Evolutionary conservation across 2,113 vertebrate genomes (phyloP).

Genomic region (Bombycilla garrulus): DNA sequence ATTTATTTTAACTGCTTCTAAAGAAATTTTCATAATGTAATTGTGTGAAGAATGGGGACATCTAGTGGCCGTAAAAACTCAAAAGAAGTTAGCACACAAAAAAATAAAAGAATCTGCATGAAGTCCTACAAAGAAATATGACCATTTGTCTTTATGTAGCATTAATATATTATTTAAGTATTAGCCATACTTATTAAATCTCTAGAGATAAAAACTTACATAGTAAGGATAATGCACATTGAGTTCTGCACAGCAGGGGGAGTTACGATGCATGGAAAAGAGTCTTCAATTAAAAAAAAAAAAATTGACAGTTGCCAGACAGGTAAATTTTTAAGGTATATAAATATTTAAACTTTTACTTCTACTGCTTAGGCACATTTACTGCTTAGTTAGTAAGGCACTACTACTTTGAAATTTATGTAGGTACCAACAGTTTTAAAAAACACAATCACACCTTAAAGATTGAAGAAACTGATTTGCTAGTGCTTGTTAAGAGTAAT

Average conservation of each 20-base stretch:
- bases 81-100: not conserved
- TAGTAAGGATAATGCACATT: not conserved
- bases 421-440: not conserved
- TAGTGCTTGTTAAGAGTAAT: not conserved
- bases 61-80: slow-evolving; percentile 30
- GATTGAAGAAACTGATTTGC: not conserved
- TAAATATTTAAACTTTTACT: not conserved
- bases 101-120: not conserved
- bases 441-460: not conserved
- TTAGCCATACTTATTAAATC: not conserved
- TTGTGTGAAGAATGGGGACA: slow-evolving; percentile 32
- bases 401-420: not conserved
- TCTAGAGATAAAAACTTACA: not conserved
- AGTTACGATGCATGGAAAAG: not conserved
- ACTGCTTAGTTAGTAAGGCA: not conserved
- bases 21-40: not conserved
- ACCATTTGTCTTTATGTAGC: not conserved
- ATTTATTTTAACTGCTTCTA: not conserved
- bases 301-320: not conserved
- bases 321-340: not conserved
- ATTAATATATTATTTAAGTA: not conserved
- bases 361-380: not conserved
- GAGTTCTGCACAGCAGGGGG: not conserved
- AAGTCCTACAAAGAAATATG: not conserved
- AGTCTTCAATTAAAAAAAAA: not conserved